Evolutionary conservation across 2,797 vertebrate species (phyloP), one percentile per base, ranked within the genome.

Genomic region (Eutrigla gurnardus): DNA sequence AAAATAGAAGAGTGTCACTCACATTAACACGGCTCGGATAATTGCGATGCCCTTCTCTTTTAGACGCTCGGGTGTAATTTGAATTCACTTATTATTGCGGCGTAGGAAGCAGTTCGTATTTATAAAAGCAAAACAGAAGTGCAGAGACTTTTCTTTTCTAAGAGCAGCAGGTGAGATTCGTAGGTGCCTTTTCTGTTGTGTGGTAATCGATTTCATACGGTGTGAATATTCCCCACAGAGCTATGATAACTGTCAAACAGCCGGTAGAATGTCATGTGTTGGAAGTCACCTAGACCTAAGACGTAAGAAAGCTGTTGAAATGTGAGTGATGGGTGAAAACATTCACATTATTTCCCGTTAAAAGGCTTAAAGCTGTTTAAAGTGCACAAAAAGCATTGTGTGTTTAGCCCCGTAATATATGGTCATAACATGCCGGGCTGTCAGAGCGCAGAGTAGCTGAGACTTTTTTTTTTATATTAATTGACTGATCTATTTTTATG

Each of bases 401-500:
- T 7, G 49, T 52, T 52, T 32, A 4, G n/a, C 9, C 7, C 55
- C 14, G 25, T 42, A 54, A 72, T 49, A 25, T 61, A 7, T 9
- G 52, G 69, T 46, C 62, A 39, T 33, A 36, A 69, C 36, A 49
- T 50, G 58, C 70, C 33, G 45, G 42, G 45, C 42, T 73, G 54
- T 77, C 58, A 76, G 60, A 79, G 58, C 4, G 4, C 62, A 12
- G 9, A 17, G 47, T 12, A 35, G 37, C 60, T 43, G 33, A 59
- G 33, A 15, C 57, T 61, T 63, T 33, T 53, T 36, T 66, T 42
- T 80, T 81, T 73, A 47, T n/a, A 35, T 55, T 42, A 49, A 78
- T 45, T 72, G 46, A 47, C 18, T 54, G 45, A 63, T 75, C 62
- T 78, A 81, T 82, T 77, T 86, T 74, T 62, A 43, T 32, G 65